These are phyloP conservation scores for Aporophyla lueneburgensis DNA, from an alignment of 2,888 invertebrate species.

Conservation along the genomic window DNA sequence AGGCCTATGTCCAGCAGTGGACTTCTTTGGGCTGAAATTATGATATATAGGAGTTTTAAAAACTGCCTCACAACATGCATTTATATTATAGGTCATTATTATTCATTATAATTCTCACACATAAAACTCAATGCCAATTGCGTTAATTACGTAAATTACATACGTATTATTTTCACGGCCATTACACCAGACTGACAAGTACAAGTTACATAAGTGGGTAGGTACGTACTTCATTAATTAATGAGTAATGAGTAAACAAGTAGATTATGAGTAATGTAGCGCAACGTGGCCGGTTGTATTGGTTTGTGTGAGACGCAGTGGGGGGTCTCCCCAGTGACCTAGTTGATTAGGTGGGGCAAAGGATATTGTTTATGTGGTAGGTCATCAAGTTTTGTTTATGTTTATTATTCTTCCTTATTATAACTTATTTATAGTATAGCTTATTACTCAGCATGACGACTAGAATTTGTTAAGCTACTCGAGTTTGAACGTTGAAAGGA, in stretches of 20 bases:
- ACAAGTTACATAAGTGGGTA: conserved; percentile 29
- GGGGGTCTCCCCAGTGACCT: conserved; percentile 38
- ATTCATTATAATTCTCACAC: conserved; percentile 1
- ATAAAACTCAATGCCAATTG: conserved; percentile 8
- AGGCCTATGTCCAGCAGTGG: too few relatives aligned
- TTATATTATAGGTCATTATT: neutral
- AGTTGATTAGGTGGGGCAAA: conserved; percentile 19
- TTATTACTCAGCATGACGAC: neutral
- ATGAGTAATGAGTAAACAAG: conserved; percentile 21
- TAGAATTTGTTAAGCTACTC: neutral
- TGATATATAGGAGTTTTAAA: neutral
- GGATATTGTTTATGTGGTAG: conserved; percentile 28
- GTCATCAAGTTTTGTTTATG: conserved; percentile 10
- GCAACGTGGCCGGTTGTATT: conserved; percentile 7
- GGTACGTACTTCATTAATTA: conserved; percentile 19
- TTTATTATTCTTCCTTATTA: conserved; percentile 15
- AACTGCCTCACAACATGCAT: neutral
- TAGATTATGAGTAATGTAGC: conserved; percentile 8
- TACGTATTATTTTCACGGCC: conserved; percentile 31
- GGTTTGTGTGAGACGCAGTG: neutral
- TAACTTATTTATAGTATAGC: neutral
- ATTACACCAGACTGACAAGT: neutral
- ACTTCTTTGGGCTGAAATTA: neutral
- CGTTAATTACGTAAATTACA: conserved; percentile 22
- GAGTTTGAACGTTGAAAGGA: neutral